Evolutionary conservation across 2,888 invertebrate genomes (phyloP), one percentile per base, ranked within the genome.

Genomic region (Lymantria monacha): DNA sequence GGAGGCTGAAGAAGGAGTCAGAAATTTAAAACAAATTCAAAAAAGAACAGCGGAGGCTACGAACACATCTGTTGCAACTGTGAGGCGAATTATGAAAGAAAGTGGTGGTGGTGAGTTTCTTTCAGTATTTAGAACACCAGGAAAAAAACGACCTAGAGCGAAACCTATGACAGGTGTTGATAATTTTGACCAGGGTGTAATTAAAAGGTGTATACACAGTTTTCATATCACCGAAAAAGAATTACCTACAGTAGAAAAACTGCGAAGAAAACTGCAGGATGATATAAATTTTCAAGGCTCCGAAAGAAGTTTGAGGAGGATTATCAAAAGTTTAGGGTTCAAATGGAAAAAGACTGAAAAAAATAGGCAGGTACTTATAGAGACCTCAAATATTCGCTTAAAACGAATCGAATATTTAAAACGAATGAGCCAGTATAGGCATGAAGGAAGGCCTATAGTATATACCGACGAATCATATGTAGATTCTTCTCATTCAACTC

Each of bases 381-480:
- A 41, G 9, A 1, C 14, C 1, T 9, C 9, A 1, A 1, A 41
- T 7, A 41, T 41, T 41, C 41, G 41, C 1, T 15, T 10, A 1
- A 1, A 15, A 22, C 1, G 36, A 44, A 44, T 45, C 11, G 7
- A 37, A 36, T 45, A 45, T 45, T 13, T 45, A 15, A 14, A 12
- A 15, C 1, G 22, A 12, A 38, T 38, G 12, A 30, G 2, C 37
- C 22, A 46, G 12, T 46, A 37, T 38, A 22, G 38, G 13, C 12
- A 38, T 9, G 15, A 47, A 47, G 22, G 33, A 10, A 36, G 44
- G n/a, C 30, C 42, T 12, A 52, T 48, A 8, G 7, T 53, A 9
- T 53, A 51, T 12, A 44, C 47, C 5, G 48, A 48, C 8, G 53
- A 48, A 30, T 50, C 50, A 7, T 50, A 48, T 9, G 22, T 56